These are phyloP conservation scores for Pycnonotus jocosus DNA, from an alignment of 2,113 vertebrate genomes.

Conservation along the genomic window DNA sequence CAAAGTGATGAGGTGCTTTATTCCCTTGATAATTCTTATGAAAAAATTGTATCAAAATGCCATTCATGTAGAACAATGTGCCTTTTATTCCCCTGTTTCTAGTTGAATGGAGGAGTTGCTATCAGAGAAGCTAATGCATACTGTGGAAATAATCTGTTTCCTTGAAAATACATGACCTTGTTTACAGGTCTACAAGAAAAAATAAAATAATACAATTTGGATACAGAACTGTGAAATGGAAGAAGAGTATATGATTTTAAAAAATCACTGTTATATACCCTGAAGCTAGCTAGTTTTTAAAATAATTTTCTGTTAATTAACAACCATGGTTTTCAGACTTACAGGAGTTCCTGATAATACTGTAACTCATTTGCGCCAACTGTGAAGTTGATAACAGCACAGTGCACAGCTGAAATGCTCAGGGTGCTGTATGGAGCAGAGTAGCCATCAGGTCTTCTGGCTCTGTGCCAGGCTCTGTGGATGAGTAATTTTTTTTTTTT, in stretches of 20 bases:
- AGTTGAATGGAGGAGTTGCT: neutral
- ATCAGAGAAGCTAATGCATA: neutral
- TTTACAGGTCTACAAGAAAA: neutral
- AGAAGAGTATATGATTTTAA: neutral
- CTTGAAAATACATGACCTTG: neutral
- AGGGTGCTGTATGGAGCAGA: neutral
- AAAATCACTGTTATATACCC: neutral
- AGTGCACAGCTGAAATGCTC: neutral
- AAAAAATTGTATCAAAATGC: neutral
- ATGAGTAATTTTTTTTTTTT: neutral
- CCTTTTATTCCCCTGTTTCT: neutral
- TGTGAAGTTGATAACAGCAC: neutral
- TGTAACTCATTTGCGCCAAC: neutral
- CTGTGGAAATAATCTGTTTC: neutral
- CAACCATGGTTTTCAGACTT: neutral
- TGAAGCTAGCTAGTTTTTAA: neutral
- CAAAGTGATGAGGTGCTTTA: conserved; percentile 7
- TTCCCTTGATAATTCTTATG: neutral
- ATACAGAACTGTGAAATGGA: neutral
- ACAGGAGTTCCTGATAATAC: neutral
- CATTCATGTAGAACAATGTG: neutral
- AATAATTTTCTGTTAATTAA: conserved; percentile 2
- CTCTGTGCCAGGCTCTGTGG: neutral
- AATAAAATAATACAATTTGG: neutral
- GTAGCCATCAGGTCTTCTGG: neutral